Conservation (phyloP, 2,797 vertebrate genomes). For the Sparus aurata region DNA sequence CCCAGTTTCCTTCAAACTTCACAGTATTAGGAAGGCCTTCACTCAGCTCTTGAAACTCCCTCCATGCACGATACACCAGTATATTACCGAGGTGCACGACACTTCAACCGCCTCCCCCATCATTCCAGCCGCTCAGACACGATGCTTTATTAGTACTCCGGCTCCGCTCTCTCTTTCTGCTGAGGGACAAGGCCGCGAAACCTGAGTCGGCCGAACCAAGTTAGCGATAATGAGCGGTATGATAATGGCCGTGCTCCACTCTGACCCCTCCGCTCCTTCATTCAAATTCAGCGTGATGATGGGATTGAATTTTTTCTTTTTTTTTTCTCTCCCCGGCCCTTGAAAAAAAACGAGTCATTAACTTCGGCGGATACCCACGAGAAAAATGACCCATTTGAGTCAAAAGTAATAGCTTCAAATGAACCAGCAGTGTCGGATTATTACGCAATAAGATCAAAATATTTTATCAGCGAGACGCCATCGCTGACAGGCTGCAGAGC, state of each 20-base stretch:
- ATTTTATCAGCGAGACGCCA: slow-evolving; percentile 18
- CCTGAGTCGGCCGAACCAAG: slow-evolving; percentile 44
- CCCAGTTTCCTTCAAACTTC: slow-evolving; percentile 20
- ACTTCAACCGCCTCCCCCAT: not conserved
- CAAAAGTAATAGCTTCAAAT: slow-evolving; percentile 56
- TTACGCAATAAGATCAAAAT: slow-evolving; percentile 43
- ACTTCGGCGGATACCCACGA: slow-evolving; percentile 26
- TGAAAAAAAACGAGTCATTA: slow-evolving; percentile 47
- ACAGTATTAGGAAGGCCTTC: not conserved
- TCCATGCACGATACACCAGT: not conserved
- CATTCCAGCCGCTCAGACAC: not conserved
- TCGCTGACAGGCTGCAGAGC: not conserved
- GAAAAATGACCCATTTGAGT: slow-evolving; percentile 55
- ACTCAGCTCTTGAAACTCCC: slow-evolving; percentile 9
- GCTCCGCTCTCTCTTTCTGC: slow-evolving; percentile 15
- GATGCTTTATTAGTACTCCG: not conserved
- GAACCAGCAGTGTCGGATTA: slow-evolving; percentile 45
- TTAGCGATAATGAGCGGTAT: slow-evolving; percentile 63
- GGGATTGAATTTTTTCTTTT: slow-evolving; percentile 53
- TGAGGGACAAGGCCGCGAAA: slow-evolving; percentile 29
- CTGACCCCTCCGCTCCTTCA: slow-evolving; percentile 64
- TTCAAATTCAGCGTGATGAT: slow-evolving; percentile 65
- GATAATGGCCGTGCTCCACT: slow-evolving; percentile 64
- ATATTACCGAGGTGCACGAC: not conserved
- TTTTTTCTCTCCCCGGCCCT: slow-evolving; percentile 4